Evolutionary conservation across 2,888 invertebrate species (phyloP), one percentile per base, ranked within the genome.

Genomic region (Parapristionchus giblindavisi): DNA sequence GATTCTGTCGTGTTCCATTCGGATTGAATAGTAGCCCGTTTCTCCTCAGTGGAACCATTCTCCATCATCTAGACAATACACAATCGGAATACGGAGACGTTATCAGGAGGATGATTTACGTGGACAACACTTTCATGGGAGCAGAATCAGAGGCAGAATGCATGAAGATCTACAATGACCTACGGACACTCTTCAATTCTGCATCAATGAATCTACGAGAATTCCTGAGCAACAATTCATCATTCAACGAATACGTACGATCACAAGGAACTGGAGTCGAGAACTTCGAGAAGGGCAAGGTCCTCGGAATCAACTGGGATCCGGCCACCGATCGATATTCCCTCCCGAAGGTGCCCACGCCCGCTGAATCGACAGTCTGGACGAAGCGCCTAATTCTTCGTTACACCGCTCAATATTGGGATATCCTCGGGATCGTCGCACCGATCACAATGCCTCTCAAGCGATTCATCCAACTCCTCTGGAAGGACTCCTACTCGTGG

Each of bases 151-250:
- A 21, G 14, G 58, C 14, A 6, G 77, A 80, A 58, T 73, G 71
- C 1, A 5, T 65, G n/a, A 17, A 48, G 29, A 72, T 70, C 32
- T 76, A 34, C 65, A 24, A 43, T 4, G 43, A 54, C 8, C 11
- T 52, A 6, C 40, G 54, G 17, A 32, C 17, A 4, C 52, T 63
- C 2, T 75, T 75, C 52, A 14, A 3, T 3, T n/a, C n/a, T 2
- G 72, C 72, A 3, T 24, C 32, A 14, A 73, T 73, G 72, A 61
- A 78, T 29, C 56, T 77, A 6, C 68, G 76, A 34, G 76, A 78
- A n/a, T 78, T 73, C 66, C 8, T 51, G 29, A 61, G 74, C 14
- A 77, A 65, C 54, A 27, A 21, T 32, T 3, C 48, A 2, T 27
- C 24, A 14, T 29, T 75, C 52, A 77, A 70, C 24, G 14, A 56